A percentile compares a stretch with the other conserved stretches of the same genome.
These are phyloP conservation scores for Chydorus sphaericus DNA, from an alignment of 2,888 invertebrate genomes.

Conservation along the genomic window DNA sequence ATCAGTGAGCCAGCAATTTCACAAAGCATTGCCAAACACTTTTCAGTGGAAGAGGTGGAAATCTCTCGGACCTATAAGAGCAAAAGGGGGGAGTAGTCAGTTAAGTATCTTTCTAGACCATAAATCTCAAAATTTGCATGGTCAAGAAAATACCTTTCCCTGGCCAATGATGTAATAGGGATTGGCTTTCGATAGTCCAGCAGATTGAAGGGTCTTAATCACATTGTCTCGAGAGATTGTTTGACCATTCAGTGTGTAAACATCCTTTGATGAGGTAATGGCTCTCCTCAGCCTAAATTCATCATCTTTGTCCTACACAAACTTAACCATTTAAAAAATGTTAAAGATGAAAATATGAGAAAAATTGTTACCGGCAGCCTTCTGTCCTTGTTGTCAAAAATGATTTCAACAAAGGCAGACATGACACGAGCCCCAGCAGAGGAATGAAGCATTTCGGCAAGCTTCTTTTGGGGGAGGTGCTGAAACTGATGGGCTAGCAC, in stretches of 20 bases:
- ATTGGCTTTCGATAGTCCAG: conserved; percentile 96
- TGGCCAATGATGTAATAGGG: conserved; percentile 99
- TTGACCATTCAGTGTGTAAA: conserved; percentile 97
- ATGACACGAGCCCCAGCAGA: conserved; percentile 95
- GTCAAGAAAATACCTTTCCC: conserved; percentile 93
- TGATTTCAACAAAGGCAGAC: conserved; percentile 96
- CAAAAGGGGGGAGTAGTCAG: too few relatives aligned
- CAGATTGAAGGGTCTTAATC: conserved; percentile 93
- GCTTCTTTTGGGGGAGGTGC: conserved; percentile 85
- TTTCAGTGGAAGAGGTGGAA: conserved; percentile 96
- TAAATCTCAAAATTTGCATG: too few relatives aligned
- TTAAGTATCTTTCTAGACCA: not conserved
- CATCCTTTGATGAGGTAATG: conserved; percentile 98
- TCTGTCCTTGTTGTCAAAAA: conserved; percentile 95
- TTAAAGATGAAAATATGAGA: too few relatives aligned
- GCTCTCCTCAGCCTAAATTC: conserved; percentile 92
- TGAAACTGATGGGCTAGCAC: conserved; percentile 98
- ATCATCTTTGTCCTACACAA: conserved; percentile 95
- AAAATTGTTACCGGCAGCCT: conserved; percentile 77
- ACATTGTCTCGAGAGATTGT: conserved; percentile 94
- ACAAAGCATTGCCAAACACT: conserved; percentile 77
- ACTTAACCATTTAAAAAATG: too few relatives aligned
- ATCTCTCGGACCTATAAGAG: conserved; percentile 82
- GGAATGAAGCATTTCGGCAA: conserved; percentile 89
- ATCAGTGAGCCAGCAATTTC: conserved; percentile 96